Conservation (phyloP, 2,113 vertebrate genomes). For the Onychostruthus taczanowskii region DNA sequence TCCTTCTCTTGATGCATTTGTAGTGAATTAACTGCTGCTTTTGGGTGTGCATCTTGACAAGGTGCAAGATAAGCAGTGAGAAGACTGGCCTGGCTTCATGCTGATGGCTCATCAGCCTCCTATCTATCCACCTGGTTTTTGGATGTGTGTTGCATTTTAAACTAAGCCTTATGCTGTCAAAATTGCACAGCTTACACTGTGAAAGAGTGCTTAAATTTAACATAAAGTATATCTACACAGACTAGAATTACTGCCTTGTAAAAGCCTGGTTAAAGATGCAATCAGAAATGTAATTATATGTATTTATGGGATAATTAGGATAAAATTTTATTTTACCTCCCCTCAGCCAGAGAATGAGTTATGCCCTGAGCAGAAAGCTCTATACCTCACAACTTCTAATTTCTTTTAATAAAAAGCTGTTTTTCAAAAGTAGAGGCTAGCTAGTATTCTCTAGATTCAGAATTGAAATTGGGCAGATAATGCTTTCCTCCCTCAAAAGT, state of each 20-base stretch:
- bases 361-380: neutral
- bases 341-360: neutral
- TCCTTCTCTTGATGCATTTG: neutral
- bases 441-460: neutral
- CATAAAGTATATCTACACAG: neutral
- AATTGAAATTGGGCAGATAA: neutral
- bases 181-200: neutral
- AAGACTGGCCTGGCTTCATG: neutral
- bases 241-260: neutral
- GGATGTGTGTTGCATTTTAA: neutral
- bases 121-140: neutral
- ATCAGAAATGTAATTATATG: neutral
- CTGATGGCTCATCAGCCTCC: neutral
- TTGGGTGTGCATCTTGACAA: neutral
- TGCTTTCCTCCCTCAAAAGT: neutral
- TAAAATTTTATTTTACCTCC: neutral
- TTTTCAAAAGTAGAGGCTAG: neutral
- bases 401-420: neutral
- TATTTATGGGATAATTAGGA: neutral
- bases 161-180: neutral
- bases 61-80: neutral
- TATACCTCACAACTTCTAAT: neutral
- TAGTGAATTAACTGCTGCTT: neutral
- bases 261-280: neutral
- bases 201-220: neutral